These are phyloP conservation scores for Lophotis ruficrista DNA, from an alignment of 2,113 vertebrate genomes.

Conservation along the genomic window DNA sequence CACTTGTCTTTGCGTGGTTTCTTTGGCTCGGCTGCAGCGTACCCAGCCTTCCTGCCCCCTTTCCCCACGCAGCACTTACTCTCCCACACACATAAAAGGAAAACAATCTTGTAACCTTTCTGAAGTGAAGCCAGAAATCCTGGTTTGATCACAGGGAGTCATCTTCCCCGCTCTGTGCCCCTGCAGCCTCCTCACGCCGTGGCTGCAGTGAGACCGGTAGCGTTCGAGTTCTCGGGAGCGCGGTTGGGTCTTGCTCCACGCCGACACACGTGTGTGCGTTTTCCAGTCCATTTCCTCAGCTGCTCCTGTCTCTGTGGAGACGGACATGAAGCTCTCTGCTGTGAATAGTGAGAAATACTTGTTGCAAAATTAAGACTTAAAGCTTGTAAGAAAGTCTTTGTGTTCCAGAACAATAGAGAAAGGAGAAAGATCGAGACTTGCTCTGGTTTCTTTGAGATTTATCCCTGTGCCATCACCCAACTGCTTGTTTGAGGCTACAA, in stretches of 20 bases:
- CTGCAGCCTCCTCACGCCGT: neutral
- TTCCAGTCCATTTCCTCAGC: neutral
- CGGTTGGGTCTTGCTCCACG: rapidly evolving
- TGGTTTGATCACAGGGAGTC: neutral
- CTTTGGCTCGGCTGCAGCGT: neutral
- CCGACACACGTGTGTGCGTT: rapidly evolving
- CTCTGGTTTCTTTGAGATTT: neutral
- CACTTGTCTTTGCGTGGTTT: neutral
- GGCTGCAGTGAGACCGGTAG: neutral
- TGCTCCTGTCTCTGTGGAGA: neutral
- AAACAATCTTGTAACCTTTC: neutral
- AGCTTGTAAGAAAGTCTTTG: neutral
- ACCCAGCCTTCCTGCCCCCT: neutral
- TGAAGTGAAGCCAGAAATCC: neutral
- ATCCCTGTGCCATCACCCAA: neutral
- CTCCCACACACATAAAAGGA: neutral
- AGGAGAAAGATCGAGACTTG: neutral
- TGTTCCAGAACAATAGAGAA: neutral
- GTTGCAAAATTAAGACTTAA: neutral
- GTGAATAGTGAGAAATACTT: rapidly evolving
- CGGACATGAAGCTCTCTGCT: neutral
- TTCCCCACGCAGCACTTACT: neutral
- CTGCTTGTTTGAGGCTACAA: neutral
- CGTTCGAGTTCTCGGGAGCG: neutral
- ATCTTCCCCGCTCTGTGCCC: rapidly evolving